Evolutionary conservation across 1,140 invertebrate genomes (phyloP).

Genomic region (Drosophila kanapiae): DNA sequence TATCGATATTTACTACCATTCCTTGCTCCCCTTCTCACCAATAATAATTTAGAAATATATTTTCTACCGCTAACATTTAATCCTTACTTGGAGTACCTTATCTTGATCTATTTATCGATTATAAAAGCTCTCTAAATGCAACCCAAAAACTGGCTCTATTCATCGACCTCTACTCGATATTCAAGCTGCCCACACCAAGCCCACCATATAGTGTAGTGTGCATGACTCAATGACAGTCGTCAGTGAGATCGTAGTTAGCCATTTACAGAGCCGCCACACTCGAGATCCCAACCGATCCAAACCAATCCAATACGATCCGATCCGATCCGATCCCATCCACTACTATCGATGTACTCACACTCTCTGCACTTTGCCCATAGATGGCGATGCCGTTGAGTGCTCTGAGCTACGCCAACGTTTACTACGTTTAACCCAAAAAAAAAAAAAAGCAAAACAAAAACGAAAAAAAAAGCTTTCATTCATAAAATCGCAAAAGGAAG

Average conservation of each 20-base stretch:
- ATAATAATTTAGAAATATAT: background rate
- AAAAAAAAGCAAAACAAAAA: background rate
- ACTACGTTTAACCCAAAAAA: slow-evolving; percentile 52
- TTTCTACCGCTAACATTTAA: background rate
- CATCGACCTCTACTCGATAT: background rate
- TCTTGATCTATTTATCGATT: background rate
- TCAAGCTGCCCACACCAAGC: slow-evolving; percentile 27
- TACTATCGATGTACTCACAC: slow-evolving; percentile 24
- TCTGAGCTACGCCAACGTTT: slow-evolving; percentile 46
- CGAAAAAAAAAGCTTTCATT: slow-evolving; percentile 60
- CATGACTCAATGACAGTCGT: slow-evolving; percentile 29
- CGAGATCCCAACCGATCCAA: slow-evolving; percentile 2
- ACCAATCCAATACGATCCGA: slow-evolving; percentile 6
- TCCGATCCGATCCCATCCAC: slow-evolving; percentile 7
- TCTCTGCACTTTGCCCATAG: slow-evolving; percentile 74
- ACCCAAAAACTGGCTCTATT: background rate
- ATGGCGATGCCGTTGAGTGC: slow-evolving; percentile 54
- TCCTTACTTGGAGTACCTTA: background rate
- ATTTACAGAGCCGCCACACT: slow-evolving; percentile 37
- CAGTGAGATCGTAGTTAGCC: slow-evolving; percentile 49
- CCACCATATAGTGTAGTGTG: background rate
- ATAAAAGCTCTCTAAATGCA: background rate
- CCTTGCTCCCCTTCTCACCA: background rate
- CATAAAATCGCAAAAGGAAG: slow-evolving; percentile 80
- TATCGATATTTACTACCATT: background rate